These are phyloP conservation scores for Schlechtendalia chinensis DNA, from an alignment of 1,140 invertebrate genomes.

Conservation along the genomic window DNA sequence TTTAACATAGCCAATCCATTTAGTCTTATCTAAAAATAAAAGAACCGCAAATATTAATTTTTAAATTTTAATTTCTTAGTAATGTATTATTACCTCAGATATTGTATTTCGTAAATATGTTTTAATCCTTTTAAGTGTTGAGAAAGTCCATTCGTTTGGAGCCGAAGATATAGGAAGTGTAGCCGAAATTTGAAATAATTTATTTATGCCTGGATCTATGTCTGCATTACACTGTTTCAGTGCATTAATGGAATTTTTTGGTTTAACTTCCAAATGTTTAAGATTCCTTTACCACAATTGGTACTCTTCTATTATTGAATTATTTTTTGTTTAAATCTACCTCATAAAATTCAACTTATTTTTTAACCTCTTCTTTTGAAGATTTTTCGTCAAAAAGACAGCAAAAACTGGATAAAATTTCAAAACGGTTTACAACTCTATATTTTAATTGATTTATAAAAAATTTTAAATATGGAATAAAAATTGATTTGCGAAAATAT, in stretches of 20 bases:
- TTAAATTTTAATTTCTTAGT: conserved; percentile 1
- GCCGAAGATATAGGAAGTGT: conserved; percentile 9
- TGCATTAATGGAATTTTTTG: not conserved
- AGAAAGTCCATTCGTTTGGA: conserved; percentile 4
- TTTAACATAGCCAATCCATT: conserved; percentile 17
- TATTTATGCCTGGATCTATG: not conserved
- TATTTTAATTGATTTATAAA: too few species aligned
- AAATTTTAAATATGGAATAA: not conserved
- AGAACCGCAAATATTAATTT: conserved; percentile 14
- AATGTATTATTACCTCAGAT: not conserved
- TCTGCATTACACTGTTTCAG: not conserved
- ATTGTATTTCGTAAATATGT: too few species aligned
- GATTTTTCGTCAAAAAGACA: too few species aligned
- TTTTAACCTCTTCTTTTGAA: not conserved
- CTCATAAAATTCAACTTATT: not conserved
- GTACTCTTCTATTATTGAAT: conserved; percentile 4
- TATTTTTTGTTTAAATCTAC: conserved; percentile 3
- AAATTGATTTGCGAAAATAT: conserved; percentile 2
- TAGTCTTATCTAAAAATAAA: conserved; percentile 27
- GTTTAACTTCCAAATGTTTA: not conserved
- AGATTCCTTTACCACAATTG: conserved; percentile 1
- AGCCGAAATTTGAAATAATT: not conserved
- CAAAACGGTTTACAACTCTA: too few species aligned
- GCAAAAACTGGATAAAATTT: too few species aligned
- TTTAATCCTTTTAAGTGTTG: not conserved